Evolutionary conservation across 2,113 vertebrate species (phyloP).

Genomic region (Nasalis larvatus): DNA sequence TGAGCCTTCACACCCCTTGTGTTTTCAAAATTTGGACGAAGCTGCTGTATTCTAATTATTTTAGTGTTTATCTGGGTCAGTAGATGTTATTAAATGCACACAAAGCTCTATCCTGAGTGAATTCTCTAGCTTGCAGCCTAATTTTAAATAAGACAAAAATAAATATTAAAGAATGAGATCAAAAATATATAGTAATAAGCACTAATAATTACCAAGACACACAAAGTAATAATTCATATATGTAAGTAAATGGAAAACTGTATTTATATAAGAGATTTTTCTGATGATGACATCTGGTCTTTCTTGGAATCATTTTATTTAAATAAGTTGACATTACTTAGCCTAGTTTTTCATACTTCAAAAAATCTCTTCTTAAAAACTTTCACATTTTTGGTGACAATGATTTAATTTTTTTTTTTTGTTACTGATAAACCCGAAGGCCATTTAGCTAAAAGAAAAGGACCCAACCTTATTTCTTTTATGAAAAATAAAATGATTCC

Average conservation of each 20-base stretch:
- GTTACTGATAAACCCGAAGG: background rate
- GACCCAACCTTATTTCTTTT: background rate
- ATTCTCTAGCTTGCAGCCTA: background rate
- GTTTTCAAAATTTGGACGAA: constrained; percentile 13
- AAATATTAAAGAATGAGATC: background rate
- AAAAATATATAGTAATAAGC: background rate
- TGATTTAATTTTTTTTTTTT: background rate
- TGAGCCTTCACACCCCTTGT: background rate
- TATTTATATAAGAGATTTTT: background rate
- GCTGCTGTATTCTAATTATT: background rate
- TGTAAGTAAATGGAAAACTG: background rate
- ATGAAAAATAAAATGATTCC: background rate
- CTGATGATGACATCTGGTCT: background rate
- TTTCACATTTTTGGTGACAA: background rate
- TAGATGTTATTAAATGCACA: background rate
- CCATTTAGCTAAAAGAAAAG: background rate
- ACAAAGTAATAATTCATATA: background rate
- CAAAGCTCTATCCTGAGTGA: background rate
- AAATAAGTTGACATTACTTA: background rate
- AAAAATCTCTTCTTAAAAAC: background rate
- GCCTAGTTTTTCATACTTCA: background rate
- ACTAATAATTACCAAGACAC: background rate
- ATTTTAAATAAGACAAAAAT: background rate
- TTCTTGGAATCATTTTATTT: background rate
- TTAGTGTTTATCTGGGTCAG: background rate